Conservation (phyloP, 2,888 invertebrate species). For the Ormyrus thymus region DNA sequence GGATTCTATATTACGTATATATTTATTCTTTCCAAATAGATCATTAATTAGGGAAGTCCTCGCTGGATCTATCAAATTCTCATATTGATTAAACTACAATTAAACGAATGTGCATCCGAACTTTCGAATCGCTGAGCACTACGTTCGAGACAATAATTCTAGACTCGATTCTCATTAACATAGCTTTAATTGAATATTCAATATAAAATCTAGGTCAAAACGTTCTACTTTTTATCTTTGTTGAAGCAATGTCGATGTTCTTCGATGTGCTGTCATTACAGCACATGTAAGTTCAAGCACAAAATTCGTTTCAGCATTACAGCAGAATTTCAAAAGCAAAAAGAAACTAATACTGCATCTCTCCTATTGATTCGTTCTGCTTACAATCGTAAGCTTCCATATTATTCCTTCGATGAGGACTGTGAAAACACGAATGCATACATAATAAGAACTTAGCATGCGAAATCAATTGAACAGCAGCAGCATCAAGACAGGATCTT, state of each 20-base stretch:
- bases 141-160: not conserved
- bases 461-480: not conserved
- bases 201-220: not conserved
- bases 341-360: no score
- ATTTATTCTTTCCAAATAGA: constrained; percentile 30
- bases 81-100: constrained; percentile 33
- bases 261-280: no score
- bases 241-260: not conserved
- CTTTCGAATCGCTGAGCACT: not conserved
- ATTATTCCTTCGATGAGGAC: no score
- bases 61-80: constrained; percentile 24
- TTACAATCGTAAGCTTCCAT: no score
- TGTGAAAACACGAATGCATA: no score
- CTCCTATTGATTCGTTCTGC: no score
- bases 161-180: constrained; percentile 30
- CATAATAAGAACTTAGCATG: no score
- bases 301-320: no score
- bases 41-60: constrained; percentile 42
- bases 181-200: constrained; percentile 11
- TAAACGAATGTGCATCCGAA: constrained; percentile 17
- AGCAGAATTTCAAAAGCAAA: no score
- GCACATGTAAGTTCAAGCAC: no score
- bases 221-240: not conserved
- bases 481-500: not conserved
- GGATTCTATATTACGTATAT: not conserved